Base-by-base conservation (phyloP, 2,888 invertebrate genomes). In the Sclerodermus sp. region DNA sequence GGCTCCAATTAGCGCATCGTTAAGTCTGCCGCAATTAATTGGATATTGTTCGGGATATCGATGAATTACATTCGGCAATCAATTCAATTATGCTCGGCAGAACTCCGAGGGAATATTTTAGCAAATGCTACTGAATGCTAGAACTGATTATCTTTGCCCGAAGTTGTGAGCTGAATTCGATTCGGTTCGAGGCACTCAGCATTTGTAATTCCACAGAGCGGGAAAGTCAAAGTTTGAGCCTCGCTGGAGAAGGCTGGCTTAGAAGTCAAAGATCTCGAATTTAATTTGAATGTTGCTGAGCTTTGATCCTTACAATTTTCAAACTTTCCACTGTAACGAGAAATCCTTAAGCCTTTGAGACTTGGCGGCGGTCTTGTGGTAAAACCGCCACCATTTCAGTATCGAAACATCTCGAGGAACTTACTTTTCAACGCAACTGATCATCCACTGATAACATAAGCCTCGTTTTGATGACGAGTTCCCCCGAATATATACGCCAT, bases 261-360 rank as follows among this genome's bases (percentile, higher is more conserved):
- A 49, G 51, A 52, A 58, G 44, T 51, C 51, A 54, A 61, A 61
- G 53, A 56, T 61, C 49, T 53, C 38, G 55, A 61, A 61, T 56
- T 53, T 53, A 42, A 56, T 61, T 61, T 50, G 50, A 53, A 51
- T 36, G 49, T 40, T 51, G 34, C 37, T 39, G 15, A 16, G 39
- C 18, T 49, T 42, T 44, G 42, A 50, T 53, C 39, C 14, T n/a
- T 12, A 41, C 49, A 37, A 36, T 30, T 45, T 32, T 17, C 46
- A 37, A 45, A 48, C 42, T 55, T 51, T 34, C 32, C 5, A 15
- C 3, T 4, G 3, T 16, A 14, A 38, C 31, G 13, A 12, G 31
- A 10, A 43, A 16, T 1, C 2, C 15, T 34, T 23, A 37, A 44
- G 34, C 34, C 34, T 13, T 34, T 23, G 8, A 23, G 3, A 8